Base-by-base conservation (phyloP, 2,113 vertebrate species). In the Oryzias curvinotus region DNA sequence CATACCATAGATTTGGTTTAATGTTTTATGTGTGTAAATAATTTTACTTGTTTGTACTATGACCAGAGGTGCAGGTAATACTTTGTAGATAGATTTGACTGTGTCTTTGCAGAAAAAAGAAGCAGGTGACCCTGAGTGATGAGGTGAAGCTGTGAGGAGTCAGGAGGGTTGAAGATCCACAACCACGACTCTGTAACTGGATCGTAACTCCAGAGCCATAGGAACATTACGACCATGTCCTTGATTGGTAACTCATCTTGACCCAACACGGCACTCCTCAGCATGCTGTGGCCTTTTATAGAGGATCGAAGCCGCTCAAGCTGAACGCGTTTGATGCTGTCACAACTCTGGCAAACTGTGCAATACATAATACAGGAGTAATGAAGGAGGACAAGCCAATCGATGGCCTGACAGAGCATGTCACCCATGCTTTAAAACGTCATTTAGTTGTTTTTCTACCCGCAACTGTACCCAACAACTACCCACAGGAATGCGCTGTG, bases 271-370 rank as follows among this genome's bases (percentile, higher is more conserved):
- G 61, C 57, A 3, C 57, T 5, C 56, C 50, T 49, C 21, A n/a
- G 61, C 59, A 21, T 2, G 75, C 58, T 14, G 58, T 14, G 67
- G 58, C 72, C 45, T 68, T 86, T 88, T 78, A 87, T 66, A 75
- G 78, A n/a, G 46, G 87, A 87, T 84, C 84, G 85, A 88, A 88
- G 79, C 62, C 51, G 78, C 82, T 85, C 69, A 66, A 62, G 70
- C 83, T 85, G 87, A 85, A 83, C 83, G 88, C 79, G 86, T 86
- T 85, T 83, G 84, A 43, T 68, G 78, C 87, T 86, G 87, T 85
- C 82, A 68, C 71, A 8, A 70, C 73, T 60, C 79, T 87, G 89
- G 87, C 77, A 72, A 75, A 88, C 80, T 71, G 80, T 30, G 84
- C 84, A 71, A 81, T 89, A 87, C 84, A 83, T 87, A 86, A 87